These are phyloP conservation scores for Elysia chlorotica DNA, from an alignment of 1,140 invertebrate species.

Conservation along the genomic window DNA sequence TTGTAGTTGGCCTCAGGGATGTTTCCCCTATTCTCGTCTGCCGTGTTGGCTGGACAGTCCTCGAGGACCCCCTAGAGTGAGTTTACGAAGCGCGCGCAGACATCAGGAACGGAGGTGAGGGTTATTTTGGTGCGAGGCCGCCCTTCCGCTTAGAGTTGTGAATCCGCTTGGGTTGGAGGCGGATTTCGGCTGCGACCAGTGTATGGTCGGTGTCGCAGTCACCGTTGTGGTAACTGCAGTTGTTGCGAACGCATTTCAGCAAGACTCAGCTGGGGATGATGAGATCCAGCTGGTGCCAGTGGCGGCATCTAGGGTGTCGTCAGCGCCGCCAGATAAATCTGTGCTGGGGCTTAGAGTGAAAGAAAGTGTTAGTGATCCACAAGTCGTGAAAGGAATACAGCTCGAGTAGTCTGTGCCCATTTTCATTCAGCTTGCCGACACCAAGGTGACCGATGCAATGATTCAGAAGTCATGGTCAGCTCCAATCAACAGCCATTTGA, in stretches of 20 bases:
- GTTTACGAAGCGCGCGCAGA: no score
- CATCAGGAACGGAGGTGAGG: no score
- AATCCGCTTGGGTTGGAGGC: background rate
- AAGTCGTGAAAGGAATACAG: slow-evolving; percentile 24
- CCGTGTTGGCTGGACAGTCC: no score
- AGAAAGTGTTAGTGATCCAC: slow-evolving; percentile 27
- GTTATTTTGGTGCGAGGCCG: no score
- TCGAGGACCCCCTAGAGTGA: no score
- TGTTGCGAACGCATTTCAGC: slow-evolving; percentile 10
- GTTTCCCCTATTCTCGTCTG: background rate
- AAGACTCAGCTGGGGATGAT: slow-evolving; percentile 11
- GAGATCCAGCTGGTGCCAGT: slow-evolving; percentile 33
- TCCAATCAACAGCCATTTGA: no score
- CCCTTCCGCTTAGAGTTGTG: no score
- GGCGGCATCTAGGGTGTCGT: slow-evolving; percentile 29
- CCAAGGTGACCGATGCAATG: slow-evolving; percentile 24
- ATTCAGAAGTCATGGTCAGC: slow-evolving; percentile 18
- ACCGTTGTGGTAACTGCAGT: slow-evolving; percentile 25
- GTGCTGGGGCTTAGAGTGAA: slow-evolving; percentile 29
- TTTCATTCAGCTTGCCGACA: slow-evolving; percentile 31
- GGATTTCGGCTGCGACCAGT: no score
- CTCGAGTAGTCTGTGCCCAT: slow-evolving; percentile 31
- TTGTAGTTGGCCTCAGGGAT: no score
- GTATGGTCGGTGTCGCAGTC: slow-evolving; percentile 35
- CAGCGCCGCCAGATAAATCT: slow-evolving; percentile 31